Base-by-base conservation (phyloP, 1,140 invertebrate species). In the Tetramorium parvispinum region DNA sequence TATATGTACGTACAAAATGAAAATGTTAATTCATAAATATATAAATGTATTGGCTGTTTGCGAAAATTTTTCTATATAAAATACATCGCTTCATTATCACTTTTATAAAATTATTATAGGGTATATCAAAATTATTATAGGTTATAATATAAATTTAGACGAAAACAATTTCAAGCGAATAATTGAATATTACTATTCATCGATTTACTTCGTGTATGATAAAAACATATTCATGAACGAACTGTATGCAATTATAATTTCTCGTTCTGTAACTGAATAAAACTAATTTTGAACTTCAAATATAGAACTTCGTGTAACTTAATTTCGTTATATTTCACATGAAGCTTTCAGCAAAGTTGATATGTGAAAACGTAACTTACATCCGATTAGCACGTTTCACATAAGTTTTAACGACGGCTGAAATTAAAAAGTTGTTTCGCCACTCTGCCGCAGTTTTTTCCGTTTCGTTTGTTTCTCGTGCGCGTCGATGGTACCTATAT, bases 201-300 rank as follows among this genome's bases (percentile, higher is more conserved):
- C 40, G 40, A 32, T 32, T 32, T 32, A 32, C 4, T 32, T 32
- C 18, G 18, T 40, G 27, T 16, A 63, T 49, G 21, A 78, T 65
- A 65, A 65, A 24, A 61, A 5, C 46, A 7, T 27, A 16, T 5
- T 18, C 13, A 3, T 3, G 32, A 43, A 37, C 2, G 55, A 2
- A 10, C 1, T 21, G 5, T n/a, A 8, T 21, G 5, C n/a, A 7
- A 61, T 5, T 40, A 18, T 11, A 21, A 40, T n/a, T 79, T 79
- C 43, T 53, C 32, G 6, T 68, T 79, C 32, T 53, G 32, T 10
- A 24, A 40, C n/a, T 5, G 32, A 68, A 68, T 61, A 27, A 68
- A 53, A n/a, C 32, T 10, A 3, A n/a, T 81, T 81, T 55, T 43
- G 6, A 24, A 81, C 53, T 70, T 81, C 70, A 81, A 81, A 70